Percentiles rank a stretch among this genome's conserved stretches.
Conservation (phyloP, 1,140 invertebrate genomes). For the Cydia pomonella region DNA sequence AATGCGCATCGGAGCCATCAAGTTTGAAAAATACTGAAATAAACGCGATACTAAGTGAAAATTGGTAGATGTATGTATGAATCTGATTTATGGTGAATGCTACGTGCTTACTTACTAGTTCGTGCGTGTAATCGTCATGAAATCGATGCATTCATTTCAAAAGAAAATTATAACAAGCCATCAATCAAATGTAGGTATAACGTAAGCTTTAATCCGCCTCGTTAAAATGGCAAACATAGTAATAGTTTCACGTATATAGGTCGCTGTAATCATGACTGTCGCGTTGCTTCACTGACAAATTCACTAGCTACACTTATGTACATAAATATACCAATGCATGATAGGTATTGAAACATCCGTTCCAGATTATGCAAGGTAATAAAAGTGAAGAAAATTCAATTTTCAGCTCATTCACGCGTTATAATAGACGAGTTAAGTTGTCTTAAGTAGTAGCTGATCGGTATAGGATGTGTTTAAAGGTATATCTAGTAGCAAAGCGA, state of each 20-base stretch:
- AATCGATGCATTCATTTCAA: no score
- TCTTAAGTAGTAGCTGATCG: neutral
- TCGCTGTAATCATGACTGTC: constrained; percentile 28
- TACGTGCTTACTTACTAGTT: no score
- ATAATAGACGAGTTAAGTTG: neutral
- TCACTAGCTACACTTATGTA: constrained; percentile 34
- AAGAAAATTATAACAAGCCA: no score
- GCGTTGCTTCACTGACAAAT: constrained; percentile 52
- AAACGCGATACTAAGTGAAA: no score
- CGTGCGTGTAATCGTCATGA: no score
- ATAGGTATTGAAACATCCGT: constrained; percentile 46
- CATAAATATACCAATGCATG: constrained; percentile 24
- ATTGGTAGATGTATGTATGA: no score
- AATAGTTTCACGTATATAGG: neutral
- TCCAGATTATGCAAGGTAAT: constrained; percentile 41
- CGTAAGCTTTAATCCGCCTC: no score
- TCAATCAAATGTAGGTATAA: no score
- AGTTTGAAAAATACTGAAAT: no score
- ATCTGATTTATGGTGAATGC: no score
- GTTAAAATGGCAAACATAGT: no score
- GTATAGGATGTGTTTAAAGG: constrained; percentile 33
- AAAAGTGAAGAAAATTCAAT: constrained; percentile 41
- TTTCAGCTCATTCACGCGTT: constrained; percentile 44
- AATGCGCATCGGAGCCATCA: no score
- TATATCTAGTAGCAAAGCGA: constrained; percentile 24